These are phyloP conservation scores for Seira sanloemensis DNA, from an alignment of 2,888 invertebrate genomes.

Conservation along the genomic window DNA sequence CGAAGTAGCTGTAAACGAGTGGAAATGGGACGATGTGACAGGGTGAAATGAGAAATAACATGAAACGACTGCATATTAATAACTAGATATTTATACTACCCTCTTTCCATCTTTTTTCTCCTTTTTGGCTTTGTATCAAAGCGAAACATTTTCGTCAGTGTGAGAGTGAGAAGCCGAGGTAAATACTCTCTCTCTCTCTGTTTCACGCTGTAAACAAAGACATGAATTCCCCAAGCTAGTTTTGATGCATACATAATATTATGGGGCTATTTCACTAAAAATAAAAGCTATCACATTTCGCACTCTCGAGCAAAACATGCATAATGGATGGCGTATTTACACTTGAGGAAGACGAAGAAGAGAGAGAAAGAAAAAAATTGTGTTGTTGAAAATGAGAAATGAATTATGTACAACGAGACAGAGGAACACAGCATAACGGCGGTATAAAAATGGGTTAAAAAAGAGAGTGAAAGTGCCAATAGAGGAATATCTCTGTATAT, in stretches of 20 bases:
- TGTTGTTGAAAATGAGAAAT: not conserved
- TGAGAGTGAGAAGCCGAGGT: not conserved
- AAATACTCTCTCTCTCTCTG: not conserved
- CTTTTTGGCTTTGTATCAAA: not conserved
- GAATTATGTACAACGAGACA: not conserved
- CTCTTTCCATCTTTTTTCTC: slow-evolving; percentile 7
- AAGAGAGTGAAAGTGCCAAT: not conserved
- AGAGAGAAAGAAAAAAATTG: not conserved
- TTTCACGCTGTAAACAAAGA: not conserved
- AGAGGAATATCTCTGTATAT: too few species aligned
- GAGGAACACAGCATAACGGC: not conserved
- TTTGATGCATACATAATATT: slow-evolving; percentile 13
- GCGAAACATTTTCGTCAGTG: too few species aligned
- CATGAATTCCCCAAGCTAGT: not conserved
- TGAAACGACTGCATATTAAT: slow-evolving; percentile 3
- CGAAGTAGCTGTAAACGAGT: too few species aligned
- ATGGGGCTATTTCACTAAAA: not conserved
- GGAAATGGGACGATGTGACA: not conserved
- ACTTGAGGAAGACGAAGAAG: too few species aligned
- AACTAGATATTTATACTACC: too few species aligned
- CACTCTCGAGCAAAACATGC: not conserved
- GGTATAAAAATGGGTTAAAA: not conserved
- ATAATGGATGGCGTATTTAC: not conserved
- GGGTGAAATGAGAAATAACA: slow-evolving; percentile 8
- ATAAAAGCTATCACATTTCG: not conserved